phyloP scores from a whole-genome alignment of 2,113 vertebrate species.

The Syngnathus floridae region DNA sequence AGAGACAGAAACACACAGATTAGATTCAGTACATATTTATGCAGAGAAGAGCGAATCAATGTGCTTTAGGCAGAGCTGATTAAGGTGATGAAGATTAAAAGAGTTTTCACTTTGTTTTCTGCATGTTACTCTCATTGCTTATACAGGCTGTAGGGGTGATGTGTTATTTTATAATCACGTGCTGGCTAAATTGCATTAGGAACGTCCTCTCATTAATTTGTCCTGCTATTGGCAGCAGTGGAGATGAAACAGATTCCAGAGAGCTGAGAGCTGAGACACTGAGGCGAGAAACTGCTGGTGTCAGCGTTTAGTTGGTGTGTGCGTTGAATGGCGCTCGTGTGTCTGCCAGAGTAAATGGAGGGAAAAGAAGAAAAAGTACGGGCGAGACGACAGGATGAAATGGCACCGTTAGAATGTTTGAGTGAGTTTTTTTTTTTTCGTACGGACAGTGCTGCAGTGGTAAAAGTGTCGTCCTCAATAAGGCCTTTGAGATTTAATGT shows the following conservation, averaged over 20 bases:
- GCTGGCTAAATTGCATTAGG: constrained; percentile 65
- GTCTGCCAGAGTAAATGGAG: constrained; percentile 22
- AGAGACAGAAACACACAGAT: constrained; percentile 11
- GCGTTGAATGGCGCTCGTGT: constrained; percentile 5
- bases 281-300: constrained; percentile 36
- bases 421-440: constrained; percentile 22
- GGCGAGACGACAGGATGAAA: constrained; percentile 22
- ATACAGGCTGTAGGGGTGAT: constrained; percentile 45
- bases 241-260: constrained; percentile 71
- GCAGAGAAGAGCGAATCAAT: background rate
- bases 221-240: constrained; percentile 66
- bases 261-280: constrained; percentile 59
- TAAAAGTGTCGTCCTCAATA: constrained; percentile 14
- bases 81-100: constrained; percentile 21
- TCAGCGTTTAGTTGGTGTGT: constrained; percentile 56
- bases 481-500: constrained; percentile 22
- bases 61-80: constrained; percentile 29
- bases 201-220: constrained; percentile 72
- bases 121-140: constrained; percentile 37
- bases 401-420: constrained; percentile 27
- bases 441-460: constrained; percentile 30
- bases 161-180: constrained; percentile 62
- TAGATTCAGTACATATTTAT: constrained; percentile 9
- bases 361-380: constrained; percentile 7
- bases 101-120: constrained; percentile 12